Percentiles rank a stretch among this genome's conserved stretches.
Conservation (phyloP, 2,113 vertebrate species). For the Vimba vimba region DNA sequence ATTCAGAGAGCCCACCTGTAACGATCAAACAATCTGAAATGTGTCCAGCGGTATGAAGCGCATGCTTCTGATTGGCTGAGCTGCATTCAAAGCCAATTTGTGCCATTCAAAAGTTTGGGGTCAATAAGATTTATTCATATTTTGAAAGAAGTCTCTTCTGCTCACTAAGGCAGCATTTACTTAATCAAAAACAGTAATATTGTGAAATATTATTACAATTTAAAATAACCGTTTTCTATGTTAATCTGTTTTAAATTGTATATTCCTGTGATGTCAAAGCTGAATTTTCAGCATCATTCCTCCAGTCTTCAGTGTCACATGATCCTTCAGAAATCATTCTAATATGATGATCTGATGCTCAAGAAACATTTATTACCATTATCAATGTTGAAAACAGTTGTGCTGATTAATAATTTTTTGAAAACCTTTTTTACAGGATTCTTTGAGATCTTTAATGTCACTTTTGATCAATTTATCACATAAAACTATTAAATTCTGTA, state of each 20-base stretch:
- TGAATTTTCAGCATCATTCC: neutral
- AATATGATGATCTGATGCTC: neutral
- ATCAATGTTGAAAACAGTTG: neutral
- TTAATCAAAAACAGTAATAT: neutral
- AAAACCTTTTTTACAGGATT: neutral
- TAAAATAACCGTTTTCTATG: neutral
- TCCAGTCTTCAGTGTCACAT: neutral
- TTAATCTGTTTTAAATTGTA: neutral
- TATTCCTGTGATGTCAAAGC: neutral
- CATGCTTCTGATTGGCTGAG: neutral
- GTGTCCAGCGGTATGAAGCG: neutral
- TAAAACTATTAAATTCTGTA: too few species aligned
- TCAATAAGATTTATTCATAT: neutral
- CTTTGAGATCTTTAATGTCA: neutral
- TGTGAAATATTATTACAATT: neutral
- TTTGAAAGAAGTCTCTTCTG: neutral
- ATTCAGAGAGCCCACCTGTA: conserved; percentile 88
- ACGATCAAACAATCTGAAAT: neutral
- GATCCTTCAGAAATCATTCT: neutral
- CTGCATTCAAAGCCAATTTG: neutral
- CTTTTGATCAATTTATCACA: neutral
- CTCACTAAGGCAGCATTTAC: neutral
- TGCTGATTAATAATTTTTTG: neutral
- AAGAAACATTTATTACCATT: neutral
- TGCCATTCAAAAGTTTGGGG: neutral